Percentiles rank a stretch among this genome's conserved stretches.
phyloP scores from a whole-genome alignment of 2,113 vertebrate genomes.

The Hystrix brachyura region DNA sequence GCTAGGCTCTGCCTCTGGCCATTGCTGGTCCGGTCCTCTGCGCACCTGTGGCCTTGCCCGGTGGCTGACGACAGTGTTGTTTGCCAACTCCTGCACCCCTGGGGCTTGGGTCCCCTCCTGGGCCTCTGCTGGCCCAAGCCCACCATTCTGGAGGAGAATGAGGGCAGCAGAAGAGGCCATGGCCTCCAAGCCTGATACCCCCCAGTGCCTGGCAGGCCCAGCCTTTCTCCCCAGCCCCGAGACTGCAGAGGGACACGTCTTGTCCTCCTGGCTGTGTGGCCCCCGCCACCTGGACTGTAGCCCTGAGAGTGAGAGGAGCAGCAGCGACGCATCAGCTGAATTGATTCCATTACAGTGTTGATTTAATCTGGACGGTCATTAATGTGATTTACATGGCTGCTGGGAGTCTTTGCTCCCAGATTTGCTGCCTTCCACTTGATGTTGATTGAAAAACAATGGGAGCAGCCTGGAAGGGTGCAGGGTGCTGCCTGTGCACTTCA shows the following conservation, averaged over 20 bases:
- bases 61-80: neutral
- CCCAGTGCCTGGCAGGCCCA: neutral
- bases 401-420: neutral
- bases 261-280: neutral
- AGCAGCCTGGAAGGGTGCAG: neutral
- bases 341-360: neutral
- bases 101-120: neutral
- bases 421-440: conserved; percentile 1
- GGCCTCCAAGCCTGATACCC: neutral
- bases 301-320: neutral
- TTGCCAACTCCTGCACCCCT: no score
- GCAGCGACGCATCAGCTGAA: neutral
- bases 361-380: neutral
- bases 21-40: neutral
- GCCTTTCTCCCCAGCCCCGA: neutral
- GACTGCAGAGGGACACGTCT: neutral
- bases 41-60: neutral
- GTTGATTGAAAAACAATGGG: neutral
- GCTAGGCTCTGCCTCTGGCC: neutral
- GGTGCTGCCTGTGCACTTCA: neutral
- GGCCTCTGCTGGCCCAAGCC: neutral
- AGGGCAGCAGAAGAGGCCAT: no score
- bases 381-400: conserved; percentile 5
- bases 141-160: neutral
- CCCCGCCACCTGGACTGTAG: neutral